Base-by-base conservation (phyloP, 2,797 vertebrate species). In the Tapera naevia region DNA sequence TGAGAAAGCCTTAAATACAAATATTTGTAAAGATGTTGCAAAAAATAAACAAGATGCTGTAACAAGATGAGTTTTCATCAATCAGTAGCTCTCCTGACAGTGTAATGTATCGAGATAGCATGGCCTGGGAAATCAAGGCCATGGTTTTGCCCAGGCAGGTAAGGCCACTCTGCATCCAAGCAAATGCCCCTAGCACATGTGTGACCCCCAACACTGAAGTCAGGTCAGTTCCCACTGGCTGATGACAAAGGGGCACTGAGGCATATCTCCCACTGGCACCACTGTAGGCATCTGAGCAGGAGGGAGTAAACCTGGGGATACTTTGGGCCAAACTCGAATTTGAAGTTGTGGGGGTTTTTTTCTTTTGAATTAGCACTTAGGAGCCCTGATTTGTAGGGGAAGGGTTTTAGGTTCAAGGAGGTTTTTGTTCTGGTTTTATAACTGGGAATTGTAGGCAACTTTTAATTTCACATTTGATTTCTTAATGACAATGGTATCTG, bases 161-260 rank as follows among this genome's bases (percentile, higher is more conserved):
- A 37, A 7, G 32, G 22, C 5, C 9, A 12, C 4, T 17, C 21
- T 10, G 4, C 11, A 3, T 8, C 61, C 4, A 25, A 35, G 86
- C 32, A n/a, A 48, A 64, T 24, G 11, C 28, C 27, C 30, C 27
- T 3, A 67, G 54, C 17, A 25, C 2, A 1, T 1, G 5, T 4
- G 18, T 7, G 60, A 39, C 10, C 9, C 30, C 54, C 53, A n/a
- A 4, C 10, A 11, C 9, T 7, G 11, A 17, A 27, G 25, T 17
- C 1, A 3, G 13, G 23, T 4, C 2, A 1, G 28, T 5, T 37
- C 30, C 48, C 5, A 4, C 9, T 9, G 25, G 28, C 4, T 2
- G 21, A 27, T 10, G 30, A 39, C 24, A 13, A 17, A 3, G 17
- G 51, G 17, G 32, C 67, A 16, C 39, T 2, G 1, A 33, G 43